phyloP scores from a whole-genome alignment of 2,888 invertebrate genomes.

The Tachystola acroxantha region DNA sequence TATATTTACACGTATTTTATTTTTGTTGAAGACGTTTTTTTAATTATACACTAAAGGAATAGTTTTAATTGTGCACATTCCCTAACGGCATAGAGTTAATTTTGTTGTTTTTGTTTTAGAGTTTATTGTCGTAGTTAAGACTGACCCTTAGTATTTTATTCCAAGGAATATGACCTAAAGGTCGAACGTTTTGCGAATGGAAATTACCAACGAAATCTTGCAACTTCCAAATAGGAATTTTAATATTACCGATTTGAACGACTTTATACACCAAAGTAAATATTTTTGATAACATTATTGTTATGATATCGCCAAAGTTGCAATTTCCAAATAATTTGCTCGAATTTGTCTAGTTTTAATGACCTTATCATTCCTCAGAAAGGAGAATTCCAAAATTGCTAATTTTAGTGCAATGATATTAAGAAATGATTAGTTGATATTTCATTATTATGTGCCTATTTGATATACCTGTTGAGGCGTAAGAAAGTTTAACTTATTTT shows the following conservation, averaged over 20 bases:
- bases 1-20: conserved; percentile 50
- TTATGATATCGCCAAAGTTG: conserved; percentile 11
- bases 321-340: conserved; percentile 41
- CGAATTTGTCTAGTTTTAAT: conserved; percentile 68
- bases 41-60: conserved; percentile 63
- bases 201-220: conserved; percentile 17
- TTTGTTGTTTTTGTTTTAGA: conserved; percentile 73
- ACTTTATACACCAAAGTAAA: neutral
- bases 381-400: conserved; percentile 70
- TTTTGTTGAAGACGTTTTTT: conserved; percentile 62
- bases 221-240: conserved; percentile 7
- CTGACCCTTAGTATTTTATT: conserved; percentile 70
- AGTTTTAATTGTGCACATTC: conserved; percentile 72
- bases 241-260: neutral
- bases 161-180: conserved; percentile 41
- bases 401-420: conserved; percentile 73
- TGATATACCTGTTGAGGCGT: conserved; percentile 11
- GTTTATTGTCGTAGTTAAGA: conserved; percentile 73
- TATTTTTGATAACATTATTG: neutral
- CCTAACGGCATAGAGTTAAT: conserved; percentile 65
- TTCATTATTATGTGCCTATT: conserved; percentile 20
- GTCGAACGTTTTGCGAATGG: conserved; percentile 28
- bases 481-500: conserved; percentile 4
- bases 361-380: conserved; percentile 62
- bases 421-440: conserved; percentile 47